Conservation (phyloP, 1,140 invertebrate genomes). For the Sycophaga agraensis region DNA sequence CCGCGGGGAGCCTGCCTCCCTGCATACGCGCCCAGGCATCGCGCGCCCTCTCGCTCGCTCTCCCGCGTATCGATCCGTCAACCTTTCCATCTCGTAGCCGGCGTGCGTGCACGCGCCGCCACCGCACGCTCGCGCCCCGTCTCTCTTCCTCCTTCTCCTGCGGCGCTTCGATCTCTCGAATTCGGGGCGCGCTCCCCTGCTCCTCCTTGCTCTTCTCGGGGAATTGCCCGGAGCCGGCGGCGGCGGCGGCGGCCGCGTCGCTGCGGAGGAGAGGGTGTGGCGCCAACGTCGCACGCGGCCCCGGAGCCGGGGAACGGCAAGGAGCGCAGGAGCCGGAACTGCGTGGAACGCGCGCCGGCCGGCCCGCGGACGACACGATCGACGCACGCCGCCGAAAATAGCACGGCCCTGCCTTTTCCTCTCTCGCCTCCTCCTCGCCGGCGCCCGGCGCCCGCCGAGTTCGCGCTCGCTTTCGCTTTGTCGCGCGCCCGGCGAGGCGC, state of each 20-base stretch:
- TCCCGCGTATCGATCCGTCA: constrained; percentile 21
- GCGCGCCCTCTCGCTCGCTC: background rate
- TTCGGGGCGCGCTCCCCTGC: too few relatives aligned
- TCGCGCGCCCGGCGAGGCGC: background rate
- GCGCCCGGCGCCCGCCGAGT: background rate
- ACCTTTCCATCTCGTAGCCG: constrained; percentile 22
- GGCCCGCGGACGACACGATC: constrained; percentile 7
- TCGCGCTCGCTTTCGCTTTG: background rate
- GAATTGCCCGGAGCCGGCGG: too few relatives aligned
- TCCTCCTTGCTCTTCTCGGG: too few relatives aligned
- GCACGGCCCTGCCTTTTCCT: constrained; percentile 2
- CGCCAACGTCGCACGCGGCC: too few relatives aligned
- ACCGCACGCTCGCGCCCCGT: background rate
- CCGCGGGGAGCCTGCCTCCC: too few relatives aligned
- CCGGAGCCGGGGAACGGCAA: too few relatives aligned
- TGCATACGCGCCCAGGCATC: too few relatives aligned
- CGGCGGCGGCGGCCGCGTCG: too few relatives aligned
- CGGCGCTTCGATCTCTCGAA: too few relatives aligned
- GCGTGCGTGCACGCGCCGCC: constrained; percentile 16
- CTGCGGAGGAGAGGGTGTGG: background rate
- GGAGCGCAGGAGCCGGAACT: too few relatives aligned
- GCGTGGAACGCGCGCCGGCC: background rate
- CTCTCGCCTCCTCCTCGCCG: background rate
- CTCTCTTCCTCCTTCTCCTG: background rate
- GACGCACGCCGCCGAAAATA: constrained; percentile 15